Evolutionary conservation across 2,888 invertebrate genomes (phyloP), one percentile per base, ranked within the genome.

Genomic region (Synergus umbraculus): DNA sequence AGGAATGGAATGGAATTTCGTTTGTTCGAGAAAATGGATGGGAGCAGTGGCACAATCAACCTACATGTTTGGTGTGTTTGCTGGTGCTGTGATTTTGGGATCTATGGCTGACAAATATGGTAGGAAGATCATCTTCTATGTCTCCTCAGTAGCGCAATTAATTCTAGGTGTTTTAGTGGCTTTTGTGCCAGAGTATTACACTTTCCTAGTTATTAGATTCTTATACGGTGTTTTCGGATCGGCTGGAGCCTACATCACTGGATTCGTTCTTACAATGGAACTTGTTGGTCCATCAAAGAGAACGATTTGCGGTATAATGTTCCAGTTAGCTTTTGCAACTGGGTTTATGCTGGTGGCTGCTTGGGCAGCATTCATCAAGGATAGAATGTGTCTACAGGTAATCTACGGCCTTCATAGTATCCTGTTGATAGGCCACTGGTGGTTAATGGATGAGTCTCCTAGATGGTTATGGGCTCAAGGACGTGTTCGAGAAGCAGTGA

Each of bases 391-490:
- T 86, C 93, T 97, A n/a, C 97, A 97, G 93, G 93, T 96, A 0
- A 92, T 96, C 4, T 97, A 97, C 87, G 97, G 97, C 1, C 92
- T 96, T 46, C 97, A 97, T 87, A 94, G 96, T 76, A 91, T 95
- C 22, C 89, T 97, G 0, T 93, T 97, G 0, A 92, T 97, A 49
- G 96, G 95, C 1, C 97, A 97, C 89, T 97, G 96, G 94, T 97
- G 97, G 97, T 92, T 97, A 5, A 96, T 97, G 94, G 97, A 97
- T 86, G 97, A 97, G 92, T 97, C 97, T 9, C 97, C 97, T 0
- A 94, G 97, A 18, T 97, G 97, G 97, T 92, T 97, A 9, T 97
- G 97, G 97, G 95, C 96, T 54, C 96, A 97, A 90, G 97, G 97
- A 0, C 93, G 95, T 69, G 93, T 94, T 0, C 93, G 94, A 76